Percentiles rank a stretch among this genome's conserved stretches.
Evolutionary conservation across 2,888 invertebrate species (phyloP).

Genomic region (Chymomyza caudatula): DNA sequence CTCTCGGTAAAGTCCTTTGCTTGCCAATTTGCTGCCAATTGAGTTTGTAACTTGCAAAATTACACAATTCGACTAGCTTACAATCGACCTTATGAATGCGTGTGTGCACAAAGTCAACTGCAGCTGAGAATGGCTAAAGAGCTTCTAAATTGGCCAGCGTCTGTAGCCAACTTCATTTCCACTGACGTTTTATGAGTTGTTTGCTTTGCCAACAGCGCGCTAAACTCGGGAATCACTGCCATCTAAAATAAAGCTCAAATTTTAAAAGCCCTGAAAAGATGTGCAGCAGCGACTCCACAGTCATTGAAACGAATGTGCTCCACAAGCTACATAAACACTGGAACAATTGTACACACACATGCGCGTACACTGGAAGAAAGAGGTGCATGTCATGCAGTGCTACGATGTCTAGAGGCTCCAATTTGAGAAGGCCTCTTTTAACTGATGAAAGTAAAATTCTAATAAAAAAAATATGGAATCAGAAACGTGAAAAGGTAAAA

Average conservation of each 20-base stretch:
- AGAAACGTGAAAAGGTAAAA: too few species aligned
- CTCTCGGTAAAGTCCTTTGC: not conserved
- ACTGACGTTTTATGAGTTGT: constrained; percentile 36
- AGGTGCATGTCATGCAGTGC: too few species aligned
- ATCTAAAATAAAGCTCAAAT: constrained; percentile 25
- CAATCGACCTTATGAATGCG: not conserved
- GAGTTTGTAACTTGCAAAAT: not conserved
- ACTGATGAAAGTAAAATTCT: too few species aligned
- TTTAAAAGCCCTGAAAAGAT: constrained; percentile 12
- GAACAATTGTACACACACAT: constrained; percentile 7
- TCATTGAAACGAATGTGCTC: constrained; percentile 14
- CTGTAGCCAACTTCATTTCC: constrained; percentile 30
- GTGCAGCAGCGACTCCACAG: constrained; percentile 1
- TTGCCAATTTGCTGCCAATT: not conserved
- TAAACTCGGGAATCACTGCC: constrained; percentile 26
- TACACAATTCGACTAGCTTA: not conserved
- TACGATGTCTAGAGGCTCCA: too few species aligned
- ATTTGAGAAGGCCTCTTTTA: too few species aligned
- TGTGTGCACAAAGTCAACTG: not conserved
- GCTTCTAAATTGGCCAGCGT: constrained; percentile 12
- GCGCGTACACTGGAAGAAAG: constrained; percentile 14
- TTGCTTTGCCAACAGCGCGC: constrained; percentile 17
- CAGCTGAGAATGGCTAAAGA: not conserved
- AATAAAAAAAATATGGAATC: too few species aligned
- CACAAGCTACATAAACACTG: constrained; percentile 17